A percentile compares a stretch with the other conserved stretches of the same genome.
These are phyloP conservation scores for Drosophila pruinosa DNA, from an alignment of 1,140 invertebrate genomes.

Conservation along the genomic window DNA sequence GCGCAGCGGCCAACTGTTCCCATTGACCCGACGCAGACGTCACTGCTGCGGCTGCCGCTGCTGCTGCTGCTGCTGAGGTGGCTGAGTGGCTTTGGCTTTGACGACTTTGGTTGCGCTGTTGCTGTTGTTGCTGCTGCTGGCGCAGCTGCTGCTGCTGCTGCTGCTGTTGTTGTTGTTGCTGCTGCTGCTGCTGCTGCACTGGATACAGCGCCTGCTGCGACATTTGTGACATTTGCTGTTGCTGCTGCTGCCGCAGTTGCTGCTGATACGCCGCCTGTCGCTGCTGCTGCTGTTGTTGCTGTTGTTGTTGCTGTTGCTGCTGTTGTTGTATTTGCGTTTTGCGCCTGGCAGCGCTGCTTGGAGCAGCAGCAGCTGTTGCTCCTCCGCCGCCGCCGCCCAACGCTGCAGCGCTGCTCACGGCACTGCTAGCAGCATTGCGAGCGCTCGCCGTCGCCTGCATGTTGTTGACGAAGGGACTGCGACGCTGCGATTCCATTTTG, in stretches of 20 bases:
- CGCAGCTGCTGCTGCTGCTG: slow-evolving; percentile 51
- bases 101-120: slow-evolving; percentile 78
- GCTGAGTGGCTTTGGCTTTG: slow-evolving; percentile 73
- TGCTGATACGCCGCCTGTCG: slow-evolving; percentile 58
- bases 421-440: slow-evolving; percentile 51
- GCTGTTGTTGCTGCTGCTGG: slow-evolving; percentile 56
- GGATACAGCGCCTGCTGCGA: slow-evolving; percentile 82
- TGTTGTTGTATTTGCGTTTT: slow-evolving; percentile 69
- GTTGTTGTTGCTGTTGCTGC: slow-evolving; percentile 58
- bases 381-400: slow-evolving; percentile 49
- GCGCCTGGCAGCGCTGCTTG: slow-evolving; percentile 59
- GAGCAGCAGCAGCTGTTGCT: slow-evolving; percentile 45
- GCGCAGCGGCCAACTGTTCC: slow-evolving; percentile 75
- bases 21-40: slow-evolving; percentile 65
- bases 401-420: slow-evolving; percentile 58
- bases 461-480: slow-evolving; percentile 90
- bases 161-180: slow-evolving; percentile 57
- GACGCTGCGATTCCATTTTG: slow-evolving; percentile 89
- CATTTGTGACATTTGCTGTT: slow-evolving; percentile 83
- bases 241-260: slow-evolving; percentile 68
- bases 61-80: slow-evolving; percentile 51
- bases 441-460: slow-evolving; percentile 82
- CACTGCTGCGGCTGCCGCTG: slow-evolving; percentile 48
- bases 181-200: slow-evolving; percentile 77
- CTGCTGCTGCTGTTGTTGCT: slow-evolving; percentile 58